Conservation (phyloP, 2,797 vertebrate species). For the Enteromius trimaculatus region DNA sequence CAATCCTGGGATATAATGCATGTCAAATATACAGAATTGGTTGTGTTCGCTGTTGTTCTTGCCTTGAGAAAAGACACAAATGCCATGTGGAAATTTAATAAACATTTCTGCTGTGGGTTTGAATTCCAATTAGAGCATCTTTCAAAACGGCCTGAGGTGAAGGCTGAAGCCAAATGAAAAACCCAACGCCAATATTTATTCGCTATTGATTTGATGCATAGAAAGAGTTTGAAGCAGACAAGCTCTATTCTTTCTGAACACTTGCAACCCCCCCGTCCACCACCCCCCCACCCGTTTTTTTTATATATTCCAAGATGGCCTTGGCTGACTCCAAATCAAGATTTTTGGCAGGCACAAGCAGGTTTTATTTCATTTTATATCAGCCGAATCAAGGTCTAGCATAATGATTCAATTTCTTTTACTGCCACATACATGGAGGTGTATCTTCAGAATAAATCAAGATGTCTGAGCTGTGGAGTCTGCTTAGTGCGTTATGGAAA, state of each 20-base stretch:
- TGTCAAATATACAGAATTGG: constrained; percentile 24
- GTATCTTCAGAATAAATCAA: constrained; percentile 44
- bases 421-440: constrained; percentile 23
- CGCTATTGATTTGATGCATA: constrained; percentile 52
- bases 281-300: not conserved
- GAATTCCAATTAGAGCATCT: constrained; percentile 53
- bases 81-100: constrained; percentile 46
- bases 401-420: constrained; percentile 54
- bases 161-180: constrained; percentile 45
- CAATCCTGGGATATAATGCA: not conserved
- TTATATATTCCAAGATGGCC: constrained; percentile 19
- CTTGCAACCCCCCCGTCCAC: not conserved
- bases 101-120: constrained; percentile 46
- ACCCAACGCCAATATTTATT: constrained; percentile 54
- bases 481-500: not conserved
- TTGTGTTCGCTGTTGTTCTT: not conserved
- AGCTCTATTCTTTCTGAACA: constrained; percentile 32
- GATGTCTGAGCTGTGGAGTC: constrained; percentile 31
- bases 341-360: constrained; percentile 31
- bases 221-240: constrained; percentile 51
- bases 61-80: constrained; percentile 36
- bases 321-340: constrained; percentile 32
- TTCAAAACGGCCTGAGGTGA: constrained; percentile 45
- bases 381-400: constrained; percentile 50
- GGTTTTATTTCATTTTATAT: constrained; percentile 53